Base-by-base conservation (phyloP, 2,113 vertebrate species). In the Struthidea cinerea region DNA sequence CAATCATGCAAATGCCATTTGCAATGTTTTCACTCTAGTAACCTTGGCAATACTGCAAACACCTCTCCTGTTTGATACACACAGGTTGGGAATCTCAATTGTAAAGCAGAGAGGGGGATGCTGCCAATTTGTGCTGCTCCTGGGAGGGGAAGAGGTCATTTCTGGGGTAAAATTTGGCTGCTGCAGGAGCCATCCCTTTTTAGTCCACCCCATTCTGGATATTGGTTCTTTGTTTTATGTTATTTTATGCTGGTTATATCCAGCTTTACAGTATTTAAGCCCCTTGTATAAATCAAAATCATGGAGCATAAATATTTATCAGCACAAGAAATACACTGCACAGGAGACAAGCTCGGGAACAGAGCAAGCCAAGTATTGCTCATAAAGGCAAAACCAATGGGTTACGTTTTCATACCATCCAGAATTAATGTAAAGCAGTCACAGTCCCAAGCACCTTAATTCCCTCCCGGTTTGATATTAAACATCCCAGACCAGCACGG, bases 11-110 rank as follows among this genome's bases (percentile, higher is more conserved):
- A 96, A 96, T 97, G 92, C 88, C 90, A 93, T 96, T 95, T 96
- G 93, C 92, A 95, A 94, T 97, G 92, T 96, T 97, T 97, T 97
- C 96, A 95, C 92, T 95, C 90, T 89, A 94, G 96, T 96, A 97
- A 97, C 96, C 96, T 96, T 96, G 96, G 96, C 94, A 96, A 96
- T 97, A 87, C 92, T 49, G 88, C 96, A 96, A 96, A 97, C 96
- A 96, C 88, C 96, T 95, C 91, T 95, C 73, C 94, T 96, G 83
- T 92, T 96, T 95, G 94, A 84, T 95, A 93, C 96, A 94, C 83
- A 87, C 53, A 81, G 86, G 95, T 93, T 94, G 93, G 88, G 83
- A 87, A 89, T 90, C 90, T 94, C 94, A 75, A 69, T 44, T 81
- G 65, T 92, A 68, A 94, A 82, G 69, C 80, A 76, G 69, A 92